Base-by-base conservation (phyloP, 2,113 vertebrate genomes). In the Strix uralensis region DNA sequence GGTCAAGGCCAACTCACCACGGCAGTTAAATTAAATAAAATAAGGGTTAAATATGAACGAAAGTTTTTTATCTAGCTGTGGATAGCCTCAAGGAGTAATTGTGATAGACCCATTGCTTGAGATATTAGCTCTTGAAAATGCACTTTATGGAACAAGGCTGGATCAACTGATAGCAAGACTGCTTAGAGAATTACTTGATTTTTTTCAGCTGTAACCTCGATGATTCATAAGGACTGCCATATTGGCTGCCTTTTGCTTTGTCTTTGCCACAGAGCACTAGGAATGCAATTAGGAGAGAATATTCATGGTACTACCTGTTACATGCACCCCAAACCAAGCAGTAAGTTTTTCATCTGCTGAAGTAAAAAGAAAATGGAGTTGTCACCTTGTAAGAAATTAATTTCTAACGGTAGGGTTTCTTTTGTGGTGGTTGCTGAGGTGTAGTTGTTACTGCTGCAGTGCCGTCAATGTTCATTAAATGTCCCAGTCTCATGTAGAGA, bases 401-500 rank as follows among this genome's bases (percentile, higher is more conserved):
- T 79, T 92, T 94, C 57, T 40, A 69, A 6, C 26, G 65, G 40
- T 61, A 38, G 6, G 10, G 11, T 63, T 82, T 92, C 44, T 89
- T 92, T 75, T 1, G 4, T 65, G 40, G 81, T 65, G 27, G 10
- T 92, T 85, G 77, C 58, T 93, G 58, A 87, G 34, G 69, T 91
- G 70, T 23, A 30, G 62, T 94, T 89, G 32, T 59, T 89, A 67
- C 30, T 65, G 38, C 52, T 85, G 34, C 34, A 40, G 36, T 65
- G 62, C 49, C 91, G 77, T 78, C 83, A 92, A 26, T 84, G 82
- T 86, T 92, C 80, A 88, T 94, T 92, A 84, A 81, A 49, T 59
- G 63, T 71, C 29, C 57, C 26, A 59, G 44, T 71, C 20, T 67
- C 54, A 71, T 19, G 32, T 42, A 63, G 11, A 67, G 30, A 72